These are phyloP conservation scores for Drosophila micromelanica DNA, from an alignment of 1,140 invertebrate genomes.

Conservation along the genomic window DNA sequence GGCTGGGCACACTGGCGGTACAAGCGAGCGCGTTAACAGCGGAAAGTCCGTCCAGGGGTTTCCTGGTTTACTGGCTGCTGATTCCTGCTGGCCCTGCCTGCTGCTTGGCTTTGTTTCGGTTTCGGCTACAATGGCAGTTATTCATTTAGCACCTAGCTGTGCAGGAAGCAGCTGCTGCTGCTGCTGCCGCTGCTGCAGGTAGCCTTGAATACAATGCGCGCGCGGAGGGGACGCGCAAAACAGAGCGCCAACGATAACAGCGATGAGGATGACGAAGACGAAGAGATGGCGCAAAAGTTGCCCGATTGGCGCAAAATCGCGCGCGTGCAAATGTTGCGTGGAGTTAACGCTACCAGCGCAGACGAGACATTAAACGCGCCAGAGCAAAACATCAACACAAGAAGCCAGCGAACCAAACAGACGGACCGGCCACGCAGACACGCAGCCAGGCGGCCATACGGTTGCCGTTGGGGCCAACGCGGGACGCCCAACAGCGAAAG, in stretches of 20 bases:
- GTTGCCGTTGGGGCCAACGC: constrained; percentile 19
- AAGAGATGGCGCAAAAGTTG: constrained; percentile 25
- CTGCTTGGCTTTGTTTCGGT: constrained; percentile 14
- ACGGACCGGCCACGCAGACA: constrained; percentile 22
- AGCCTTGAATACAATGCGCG: constrained; percentile 60
- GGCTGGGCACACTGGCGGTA: neutral
- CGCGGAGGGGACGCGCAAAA: neutral
- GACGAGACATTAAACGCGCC: constrained; percentile 77
- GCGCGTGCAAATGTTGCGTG: constrained; percentile 59
- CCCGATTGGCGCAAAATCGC: constrained; percentile 41
- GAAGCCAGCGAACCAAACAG: constrained; percentile 51
- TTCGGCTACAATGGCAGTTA: constrained; percentile 5
- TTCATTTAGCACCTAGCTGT: constrained; percentile 20
- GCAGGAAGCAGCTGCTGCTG: constrained; percentile 42
- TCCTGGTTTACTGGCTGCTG: constrained; percentile 8
- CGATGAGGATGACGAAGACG: constrained; percentile 18
- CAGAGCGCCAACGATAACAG: constrained; percentile 22
- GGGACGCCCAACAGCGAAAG: constrained; percentile 18
- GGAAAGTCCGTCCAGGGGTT: constrained; percentile 15
- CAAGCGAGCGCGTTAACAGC: constrained; percentile 24
- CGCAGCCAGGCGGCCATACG: constrained; percentile 24
- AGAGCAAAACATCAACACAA: constrained; percentile 75
- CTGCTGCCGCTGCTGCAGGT: constrained; percentile 61
- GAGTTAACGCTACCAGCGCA: constrained; percentile 77
- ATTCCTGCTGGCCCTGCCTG: constrained; percentile 15